These are phyloP conservation scores for Coregonus ussuriensis DNA, from an alignment of 2,797 vertebrate species.

Conservation along the genomic window DNA sequence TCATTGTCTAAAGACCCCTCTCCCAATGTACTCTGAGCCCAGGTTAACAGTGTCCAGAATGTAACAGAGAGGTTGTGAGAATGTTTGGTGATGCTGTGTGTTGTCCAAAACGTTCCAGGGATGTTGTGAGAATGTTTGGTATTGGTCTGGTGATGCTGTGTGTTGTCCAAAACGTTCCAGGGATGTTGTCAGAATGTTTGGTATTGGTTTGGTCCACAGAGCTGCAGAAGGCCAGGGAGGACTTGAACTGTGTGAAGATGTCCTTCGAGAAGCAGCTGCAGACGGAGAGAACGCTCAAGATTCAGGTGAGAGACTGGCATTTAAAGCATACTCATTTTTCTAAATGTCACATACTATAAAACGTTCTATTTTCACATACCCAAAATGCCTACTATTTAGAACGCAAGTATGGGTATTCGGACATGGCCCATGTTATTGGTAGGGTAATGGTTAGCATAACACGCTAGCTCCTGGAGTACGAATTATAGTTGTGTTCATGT, in stretches of 20 bases:
- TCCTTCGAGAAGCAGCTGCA: slow-evolving; percentile 88
- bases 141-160: neutral
- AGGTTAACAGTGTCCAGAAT: neutral
- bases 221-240: slow-evolving; percentile 79
- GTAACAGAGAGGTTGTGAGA: slow-evolving; percentile 6
- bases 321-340: too few relatives aligned
- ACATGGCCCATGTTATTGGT: neutral
- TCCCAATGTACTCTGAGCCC: too few relatives aligned
- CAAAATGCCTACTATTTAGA: too few relatives aligned
- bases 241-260: slow-evolving; percentile 74
- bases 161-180: neutral
- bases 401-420: too few relatives aligned
- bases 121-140: slow-evolving; percentile 15
- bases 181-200: slow-evolving; percentile 12
- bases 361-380: too few relatives aligned
- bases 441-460: neutral
- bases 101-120: neutral
- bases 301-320: slow-evolving; percentile 77
- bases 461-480: neutral
- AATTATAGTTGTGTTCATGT: neutral
- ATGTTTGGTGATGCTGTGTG: slow-evolving; percentile 2
- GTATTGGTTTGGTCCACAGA: slow-evolving; percentile 70
- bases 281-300: slow-evolving; percentile 93
- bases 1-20: neutral
- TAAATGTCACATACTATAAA: too few relatives aligned